Evolutionary conservation across 2,113 vertebrate species (phyloP).

Genomic region (Blennius ocellaris): DNA sequence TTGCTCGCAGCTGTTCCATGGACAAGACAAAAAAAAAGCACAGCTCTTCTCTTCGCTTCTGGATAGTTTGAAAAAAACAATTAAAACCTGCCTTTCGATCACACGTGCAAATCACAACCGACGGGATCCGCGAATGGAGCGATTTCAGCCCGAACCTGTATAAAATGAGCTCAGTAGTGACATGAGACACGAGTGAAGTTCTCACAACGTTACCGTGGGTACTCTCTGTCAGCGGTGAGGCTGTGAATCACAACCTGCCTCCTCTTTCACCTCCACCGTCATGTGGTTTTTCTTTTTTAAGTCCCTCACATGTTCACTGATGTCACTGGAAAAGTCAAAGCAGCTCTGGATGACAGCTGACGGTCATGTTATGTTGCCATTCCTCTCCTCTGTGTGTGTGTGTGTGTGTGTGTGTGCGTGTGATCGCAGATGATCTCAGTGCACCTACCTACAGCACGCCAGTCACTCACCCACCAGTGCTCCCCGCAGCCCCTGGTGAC

Average conservation of each 20-base stretch:
- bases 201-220: neutral
- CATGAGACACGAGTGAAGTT: no score
- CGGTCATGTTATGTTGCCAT: slow-evolving; percentile 49
- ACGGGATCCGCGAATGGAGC: no score
- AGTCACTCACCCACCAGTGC: slow-evolving; percentile 31
- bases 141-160: no score
- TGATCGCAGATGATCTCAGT: slow-evolving; percentile 39
- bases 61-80: no score
- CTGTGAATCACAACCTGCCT: slow-evolving; percentile 49
- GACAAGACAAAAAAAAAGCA: no score
- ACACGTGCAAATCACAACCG: no score
- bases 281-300: slow-evolving; percentile 61
- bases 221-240: slow-evolving; percentile 5
- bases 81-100: no score
- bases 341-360: slow-evolving; percentile 42
- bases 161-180: no score
- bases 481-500: slow-evolving; percentile 46
- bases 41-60: no score
- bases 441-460: slow-evolving; percentile 14
- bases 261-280: slow-evolving; percentile 20
- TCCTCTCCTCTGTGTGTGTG: slow-evolving; percentile 18
- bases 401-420: slow-evolving; percentile 19
- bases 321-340: slow-evolving; percentile 23
- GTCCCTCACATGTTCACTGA: slow-evolving; percentile 32
- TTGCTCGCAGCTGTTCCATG: no score